phyloP scores from a whole-genome alignment of 2,797 vertebrate genomes.

The Anguilla megastoma region DNA sequence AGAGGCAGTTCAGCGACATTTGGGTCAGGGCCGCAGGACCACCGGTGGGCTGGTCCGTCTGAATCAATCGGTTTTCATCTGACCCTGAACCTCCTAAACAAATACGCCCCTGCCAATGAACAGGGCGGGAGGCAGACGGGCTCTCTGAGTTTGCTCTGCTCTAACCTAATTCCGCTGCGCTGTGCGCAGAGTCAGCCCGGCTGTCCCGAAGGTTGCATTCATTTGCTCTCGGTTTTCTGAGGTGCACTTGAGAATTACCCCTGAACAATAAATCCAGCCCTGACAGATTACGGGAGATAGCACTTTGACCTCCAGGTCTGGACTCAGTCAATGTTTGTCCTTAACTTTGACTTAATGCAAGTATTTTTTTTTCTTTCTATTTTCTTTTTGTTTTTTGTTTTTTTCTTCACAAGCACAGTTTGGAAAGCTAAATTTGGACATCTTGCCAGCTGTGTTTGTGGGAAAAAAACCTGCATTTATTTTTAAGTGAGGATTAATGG shows the following conservation, averaged over 20 bases:
- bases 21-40: background rate
- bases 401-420: background rate
- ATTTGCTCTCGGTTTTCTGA: background rate
- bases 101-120: background rate
- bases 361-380: background rate
- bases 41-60: background rate
- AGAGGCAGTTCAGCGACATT: background rate
- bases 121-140: background rate
- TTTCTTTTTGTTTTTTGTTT: background rate
- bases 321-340: background rate
- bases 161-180: background rate
- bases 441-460: background rate
- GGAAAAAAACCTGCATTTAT: background rate
- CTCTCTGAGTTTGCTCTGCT: background rate
- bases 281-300: background rate
- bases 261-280: background rate
- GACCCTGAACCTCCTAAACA: constrained; percentile 16
- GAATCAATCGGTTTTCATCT: background rate
- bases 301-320: background rate
- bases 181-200: background rate
- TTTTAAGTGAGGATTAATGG: background rate
- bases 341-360: background rate
- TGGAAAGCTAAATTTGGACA: background rate
- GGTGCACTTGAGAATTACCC: constrained; percentile 11
- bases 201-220: background rate